Percentiles rank a stretch among this genome's conserved stretches.
Evolutionary conservation across 2,888 invertebrate species (phyloP).

Genomic region (Salpingus planirostris): DNA sequence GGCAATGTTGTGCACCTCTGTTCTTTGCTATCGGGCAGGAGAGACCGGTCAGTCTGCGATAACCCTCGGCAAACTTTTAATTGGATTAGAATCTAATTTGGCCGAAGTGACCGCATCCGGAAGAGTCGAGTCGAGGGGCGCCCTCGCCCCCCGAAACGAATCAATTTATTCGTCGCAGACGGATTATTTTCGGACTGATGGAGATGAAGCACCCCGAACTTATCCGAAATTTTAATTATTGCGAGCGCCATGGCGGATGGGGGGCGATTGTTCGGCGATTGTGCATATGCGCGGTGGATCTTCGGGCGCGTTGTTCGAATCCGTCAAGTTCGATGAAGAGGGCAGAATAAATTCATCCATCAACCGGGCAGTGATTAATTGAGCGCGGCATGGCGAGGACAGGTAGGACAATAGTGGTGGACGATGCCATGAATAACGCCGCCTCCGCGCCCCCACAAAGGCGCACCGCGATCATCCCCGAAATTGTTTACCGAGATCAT

Average conservation of each 20-base stretch:
- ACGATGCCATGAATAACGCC: slow-evolving; percentile 31
- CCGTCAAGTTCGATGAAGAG: slow-evolving; percentile 31
- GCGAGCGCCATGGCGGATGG: neutral
- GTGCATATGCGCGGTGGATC: slow-evolving; percentile 13
- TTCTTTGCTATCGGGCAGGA: slow-evolving; percentile 21
- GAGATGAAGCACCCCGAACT: no score
- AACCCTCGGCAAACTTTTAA: slow-evolving; percentile 42
- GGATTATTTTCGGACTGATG: no score
- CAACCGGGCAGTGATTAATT: slow-evolving; percentile 37
- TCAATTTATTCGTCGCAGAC: slow-evolving; percentile 37
- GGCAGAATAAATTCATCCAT: slow-evolving; percentile 38
- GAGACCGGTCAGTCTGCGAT: slow-evolving; percentile 24
- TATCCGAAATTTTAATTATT: neutral
- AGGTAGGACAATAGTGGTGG: slow-evolving; percentile 37
- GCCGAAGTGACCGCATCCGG: slow-evolving; percentile 39
- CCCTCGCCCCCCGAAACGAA: slow-evolving; percentile 36
- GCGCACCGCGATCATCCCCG: slow-evolving; percentile 2
- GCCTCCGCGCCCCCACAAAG: slow-evolving; percentile 10
- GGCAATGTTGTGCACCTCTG: slow-evolving; percentile 33
- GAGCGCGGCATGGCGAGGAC: slow-evolving; percentile 35
- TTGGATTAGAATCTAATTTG: slow-evolving; percentile 46
- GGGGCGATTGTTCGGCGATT: neutral
- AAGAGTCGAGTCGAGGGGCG: no score
- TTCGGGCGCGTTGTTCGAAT: slow-evolving; percentile 21
- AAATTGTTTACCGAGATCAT: slow-evolving; percentile 2